Conservation (phyloP, 2,888 invertebrate genomes). For the Subacronicta megacephala region DNA sequence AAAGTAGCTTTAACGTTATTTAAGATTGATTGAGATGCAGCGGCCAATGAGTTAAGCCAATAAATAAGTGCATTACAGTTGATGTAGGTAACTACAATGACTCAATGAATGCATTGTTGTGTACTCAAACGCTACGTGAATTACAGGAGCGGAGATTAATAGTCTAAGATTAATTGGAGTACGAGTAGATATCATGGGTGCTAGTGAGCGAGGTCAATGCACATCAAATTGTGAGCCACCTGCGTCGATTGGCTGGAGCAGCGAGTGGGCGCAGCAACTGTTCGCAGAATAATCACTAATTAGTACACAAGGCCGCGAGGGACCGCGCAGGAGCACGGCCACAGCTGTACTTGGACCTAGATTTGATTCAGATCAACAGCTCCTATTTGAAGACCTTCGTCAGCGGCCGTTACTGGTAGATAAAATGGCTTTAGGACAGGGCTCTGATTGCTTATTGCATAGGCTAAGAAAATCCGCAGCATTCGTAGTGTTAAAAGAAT, state of each 20-base stretch:
- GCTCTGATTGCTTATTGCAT: conserved; percentile 7
- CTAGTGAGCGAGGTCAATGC: conserved; percentile 55
- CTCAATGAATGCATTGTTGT: conserved; percentile 36
- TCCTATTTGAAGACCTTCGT: conserved; percentile 7
- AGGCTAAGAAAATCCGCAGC: neutral
- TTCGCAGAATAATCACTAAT: conserved; percentile 57
- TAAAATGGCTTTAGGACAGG: too few relatives aligned
- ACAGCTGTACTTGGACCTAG: conserved; percentile 21
- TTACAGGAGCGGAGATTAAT: conserved; percentile 36
- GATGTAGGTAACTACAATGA: conserved; percentile 34
- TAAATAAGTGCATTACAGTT: conserved; percentile 36
- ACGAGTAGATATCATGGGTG: conserved; percentile 37
- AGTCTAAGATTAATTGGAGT: conserved; percentile 45
- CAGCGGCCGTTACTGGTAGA: neutral
- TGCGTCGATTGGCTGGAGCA: conserved; percentile 53
- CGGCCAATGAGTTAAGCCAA: conserved; percentile 14
- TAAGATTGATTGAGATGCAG: conserved; percentile 29
- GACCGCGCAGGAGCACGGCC: conserved; percentile 24
- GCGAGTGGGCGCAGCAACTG: conserved; percentile 56
- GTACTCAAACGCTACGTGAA: conserved; percentile 26
- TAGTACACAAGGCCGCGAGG: conserved; percentile 52
- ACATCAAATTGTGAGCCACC: conserved; percentile 59
- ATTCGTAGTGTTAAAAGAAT: conserved; percentile 11
- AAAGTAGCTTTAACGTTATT: conserved; percentile 57
- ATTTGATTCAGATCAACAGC: conserved; percentile 6